A percentile compares a stretch with the other conserved stretches of the same genome.
These are phyloP conservation scores for Temnothorax curvispinosus DNA, from an alignment of 1,140 invertebrate genomes.

Conservation along the genomic window DNA sequence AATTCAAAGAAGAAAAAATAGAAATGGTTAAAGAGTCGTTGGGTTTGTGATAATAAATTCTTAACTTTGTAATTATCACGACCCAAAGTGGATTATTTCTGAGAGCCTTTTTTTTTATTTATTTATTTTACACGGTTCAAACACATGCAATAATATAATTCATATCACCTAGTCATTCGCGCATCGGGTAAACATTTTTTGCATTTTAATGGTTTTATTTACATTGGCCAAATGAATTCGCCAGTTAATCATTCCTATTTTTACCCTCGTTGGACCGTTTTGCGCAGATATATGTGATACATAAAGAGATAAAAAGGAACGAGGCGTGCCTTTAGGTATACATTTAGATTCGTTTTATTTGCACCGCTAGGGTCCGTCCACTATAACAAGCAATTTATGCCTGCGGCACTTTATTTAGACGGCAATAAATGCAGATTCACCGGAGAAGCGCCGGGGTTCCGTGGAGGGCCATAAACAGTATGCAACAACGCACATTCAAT, in stretches of 20 bases:
- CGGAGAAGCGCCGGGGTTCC: conserved; percentile 6
- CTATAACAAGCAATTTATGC: conserved; percentile 57
- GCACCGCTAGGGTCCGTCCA: neutral
- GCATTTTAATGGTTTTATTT: neutral
- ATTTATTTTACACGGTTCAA: neutral
- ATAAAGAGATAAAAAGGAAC: conserved; percentile 10
- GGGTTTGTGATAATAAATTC: neutral
- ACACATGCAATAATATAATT: neutral
- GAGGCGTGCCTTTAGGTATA: neutral
- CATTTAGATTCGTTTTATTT: conserved; percentile 47
- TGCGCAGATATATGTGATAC: neutral
- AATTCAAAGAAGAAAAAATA: neutral
- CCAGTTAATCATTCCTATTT: neutral
- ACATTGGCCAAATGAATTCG: neutral
- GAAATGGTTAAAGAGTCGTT: conserved; percentile 1
- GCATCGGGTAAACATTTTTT: neutral
- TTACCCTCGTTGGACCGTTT: neutral
- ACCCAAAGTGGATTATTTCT: neutral
- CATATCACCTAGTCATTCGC: neutral
- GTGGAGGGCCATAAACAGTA: conserved; percentile 28
- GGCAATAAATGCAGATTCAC: conserved; percentile 58
- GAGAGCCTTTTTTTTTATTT: neutral
- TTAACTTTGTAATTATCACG: neutral
- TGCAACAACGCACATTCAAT: conserved; percentile 38
- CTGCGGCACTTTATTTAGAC: conserved; percentile 59